A percentile compares a stretch with the other conserved stretches of the same genome.
Conservation (phyloP, 2,888 invertebrate genomes). For the Auanema freiburgensis region DNA sequence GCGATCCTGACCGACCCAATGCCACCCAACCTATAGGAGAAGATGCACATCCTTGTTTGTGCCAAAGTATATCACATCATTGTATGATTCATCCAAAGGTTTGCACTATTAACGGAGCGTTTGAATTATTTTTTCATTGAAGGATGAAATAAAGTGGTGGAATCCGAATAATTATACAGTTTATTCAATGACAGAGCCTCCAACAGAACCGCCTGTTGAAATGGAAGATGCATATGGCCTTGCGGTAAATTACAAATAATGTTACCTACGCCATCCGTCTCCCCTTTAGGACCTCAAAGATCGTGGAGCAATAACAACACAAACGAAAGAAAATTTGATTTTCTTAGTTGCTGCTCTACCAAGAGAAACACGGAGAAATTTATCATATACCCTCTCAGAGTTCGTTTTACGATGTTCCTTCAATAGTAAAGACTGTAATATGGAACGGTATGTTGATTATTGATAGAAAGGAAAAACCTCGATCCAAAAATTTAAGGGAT, state of each 20-base stretch:
- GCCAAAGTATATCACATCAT: constrained; percentile 62
- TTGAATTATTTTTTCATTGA: not conserved
- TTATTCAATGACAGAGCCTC: constrained; percentile 55
- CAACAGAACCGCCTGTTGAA: constrained; percentile 40
- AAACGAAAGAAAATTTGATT: constrained; percentile 62
- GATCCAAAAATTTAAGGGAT: constrained; percentile 46
- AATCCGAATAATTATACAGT: constrained; percentile 61
- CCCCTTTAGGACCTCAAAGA: constrained; percentile 55
- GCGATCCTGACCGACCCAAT: constrained; percentile 60
- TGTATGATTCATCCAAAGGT: constrained; percentile 53
- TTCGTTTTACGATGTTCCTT: constrained; percentile 64
- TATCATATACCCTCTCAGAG: constrained; percentile 59
- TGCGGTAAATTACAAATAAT: constrained; percentile 23
- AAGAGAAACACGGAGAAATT: constrained; percentile 43
- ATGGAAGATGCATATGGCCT: constrained; percentile 57
- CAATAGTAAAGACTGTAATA: constrained; percentile 62
- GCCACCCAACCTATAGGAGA: constrained; percentile 35
- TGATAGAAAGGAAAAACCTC: not conserved
- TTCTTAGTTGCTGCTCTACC: constrained; percentile 62
- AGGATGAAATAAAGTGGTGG: constrained; percentile 59
- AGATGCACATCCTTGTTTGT: constrained; percentile 47
- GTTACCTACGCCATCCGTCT: not conserved
- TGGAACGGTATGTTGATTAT: constrained; percentile 30
- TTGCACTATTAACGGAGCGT: no score
- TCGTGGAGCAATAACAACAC: constrained; percentile 62